phyloP scores from a whole-genome alignment of 2,888 invertebrate species.

The Myopa tessellatipennis region DNA sequence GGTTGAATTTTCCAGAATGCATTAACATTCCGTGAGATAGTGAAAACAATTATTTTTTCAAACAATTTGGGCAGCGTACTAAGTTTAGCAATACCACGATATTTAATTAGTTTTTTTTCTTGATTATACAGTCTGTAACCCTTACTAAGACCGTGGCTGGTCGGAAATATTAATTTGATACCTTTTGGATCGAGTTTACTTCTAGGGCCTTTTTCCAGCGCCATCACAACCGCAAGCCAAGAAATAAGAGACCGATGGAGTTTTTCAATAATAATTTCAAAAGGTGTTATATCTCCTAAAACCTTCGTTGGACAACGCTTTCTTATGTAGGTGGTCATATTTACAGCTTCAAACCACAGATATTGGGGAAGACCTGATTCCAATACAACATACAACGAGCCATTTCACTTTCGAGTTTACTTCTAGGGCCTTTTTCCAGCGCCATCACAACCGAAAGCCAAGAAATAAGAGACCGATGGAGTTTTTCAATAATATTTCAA shows the following conservation, averaged over 20 bases:
- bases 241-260: neutral
- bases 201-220: neutral
- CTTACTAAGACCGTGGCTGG: neutral
- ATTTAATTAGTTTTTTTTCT: neutral
- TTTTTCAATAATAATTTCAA: neutral
- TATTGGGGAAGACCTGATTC: neutral
- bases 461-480: neutral
- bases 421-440: neutral
- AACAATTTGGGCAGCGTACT: too few relatives aligned
- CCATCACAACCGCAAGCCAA: neutral
- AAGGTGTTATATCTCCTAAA: neutral
- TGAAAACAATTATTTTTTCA: too few relatives aligned
- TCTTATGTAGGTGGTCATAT: neutral
- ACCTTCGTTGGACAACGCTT: neutral
- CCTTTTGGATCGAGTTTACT: neutral
- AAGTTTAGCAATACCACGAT: neutral
- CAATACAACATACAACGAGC: neutral
- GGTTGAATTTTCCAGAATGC: too few relatives aligned
- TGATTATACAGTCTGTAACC: neutral
- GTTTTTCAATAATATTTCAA: neutral
- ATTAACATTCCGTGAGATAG: too few relatives aligned
- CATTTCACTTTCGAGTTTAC: too few relatives aligned
- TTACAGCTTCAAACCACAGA: neutral
- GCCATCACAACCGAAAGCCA: neutral
- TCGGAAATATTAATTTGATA: neutral